Conservation (phyloP, 2,888 invertebrate genomes). For the Adelphocoris suturalis region DNA sequence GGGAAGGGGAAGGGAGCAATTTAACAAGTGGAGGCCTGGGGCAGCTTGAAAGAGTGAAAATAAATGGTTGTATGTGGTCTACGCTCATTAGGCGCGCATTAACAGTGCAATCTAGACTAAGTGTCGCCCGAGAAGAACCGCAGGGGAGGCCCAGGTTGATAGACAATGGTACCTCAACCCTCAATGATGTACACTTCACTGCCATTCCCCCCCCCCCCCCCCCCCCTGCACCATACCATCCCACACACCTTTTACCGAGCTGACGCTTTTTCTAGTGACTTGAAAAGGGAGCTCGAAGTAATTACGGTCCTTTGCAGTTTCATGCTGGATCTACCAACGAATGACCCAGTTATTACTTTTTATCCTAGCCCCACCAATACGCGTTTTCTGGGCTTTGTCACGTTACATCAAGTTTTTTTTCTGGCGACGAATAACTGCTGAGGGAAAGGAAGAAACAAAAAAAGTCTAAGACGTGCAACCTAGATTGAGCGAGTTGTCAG, state of each 20-base stretch:
- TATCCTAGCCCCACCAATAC: background rate
- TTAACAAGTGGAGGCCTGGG: constrained; percentile 31
- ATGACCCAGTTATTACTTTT: constrained; percentile 61
- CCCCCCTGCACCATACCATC: constrained; percentile 15
- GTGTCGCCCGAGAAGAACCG: constrained; percentile 62
- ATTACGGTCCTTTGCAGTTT: constrained; percentile 57
- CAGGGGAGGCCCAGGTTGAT: constrained; percentile 48
- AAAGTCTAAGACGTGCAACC: background rate
- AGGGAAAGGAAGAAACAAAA: background rate
- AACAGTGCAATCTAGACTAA: constrained; percentile 66
- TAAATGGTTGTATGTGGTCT: constrained; percentile 56
- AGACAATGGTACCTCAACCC: constrained; percentile 60
- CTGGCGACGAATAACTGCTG: background rate
- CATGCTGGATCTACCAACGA: constrained; percentile 44
- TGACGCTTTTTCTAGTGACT: constrained; percentile 14
- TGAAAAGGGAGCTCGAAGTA: constrained; percentile 45
- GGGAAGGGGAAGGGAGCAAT: constrained; percentile 30
- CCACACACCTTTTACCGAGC: constrained; percentile 40
- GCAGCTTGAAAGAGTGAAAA: constrained; percentile 50
- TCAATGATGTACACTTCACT: constrained; percentile 61
- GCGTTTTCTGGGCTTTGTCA: background rate
- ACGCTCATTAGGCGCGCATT: constrained; percentile 65
- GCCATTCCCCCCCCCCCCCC: background rate
- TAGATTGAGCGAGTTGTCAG: background rate
- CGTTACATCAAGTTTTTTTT: constrained; percentile 22